A percentile compares a stretch with the other conserved stretches of the same genome.
phyloP scores from a whole-genome alignment of 2,797 vertebrate species.

The Phoxinus dragarum region DNA sequence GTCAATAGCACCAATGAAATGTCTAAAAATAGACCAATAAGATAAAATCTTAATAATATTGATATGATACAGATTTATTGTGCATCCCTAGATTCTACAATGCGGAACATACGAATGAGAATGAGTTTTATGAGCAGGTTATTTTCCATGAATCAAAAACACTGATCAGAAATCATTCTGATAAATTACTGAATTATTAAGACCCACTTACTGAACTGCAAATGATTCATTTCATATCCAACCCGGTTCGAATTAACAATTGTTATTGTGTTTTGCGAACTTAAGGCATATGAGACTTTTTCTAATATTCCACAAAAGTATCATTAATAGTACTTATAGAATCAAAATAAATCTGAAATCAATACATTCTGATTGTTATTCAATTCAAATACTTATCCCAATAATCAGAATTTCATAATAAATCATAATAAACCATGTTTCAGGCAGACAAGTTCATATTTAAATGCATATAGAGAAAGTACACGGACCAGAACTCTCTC shows the following conservation, averaged over 20 bases:
- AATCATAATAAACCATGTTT: too few species aligned
- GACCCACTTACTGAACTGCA: background rate
- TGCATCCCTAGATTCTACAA: background rate
- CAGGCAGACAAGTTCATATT: background rate
- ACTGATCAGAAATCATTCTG: background rate
- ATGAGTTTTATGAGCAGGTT: background rate
- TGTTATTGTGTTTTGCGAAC: background rate
- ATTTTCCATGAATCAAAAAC: background rate
- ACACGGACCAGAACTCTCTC: constrained; percentile 1
- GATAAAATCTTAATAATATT: background rate
- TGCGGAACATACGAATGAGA: background rate
- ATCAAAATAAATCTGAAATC: background rate
- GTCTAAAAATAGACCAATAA: background rate
- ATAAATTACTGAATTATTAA: background rate
- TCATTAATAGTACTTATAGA: background rate
- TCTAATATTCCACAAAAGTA: background rate
- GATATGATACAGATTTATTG: background rate
- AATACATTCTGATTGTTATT: background rate
- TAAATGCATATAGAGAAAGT: background rate
- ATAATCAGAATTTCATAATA: too few species aligned
- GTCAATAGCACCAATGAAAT: background rate
- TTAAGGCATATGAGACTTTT: background rate
- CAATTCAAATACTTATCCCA: background rate
- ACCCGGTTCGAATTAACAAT: background rate
- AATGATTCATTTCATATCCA: background rate